A percentile compares a stretch with the other conserved stretches of the same genome.
phyloP scores from a whole-genome alignment of 2,797 vertebrate genomes.

The Heteromormyrus szaboi region DNA sequence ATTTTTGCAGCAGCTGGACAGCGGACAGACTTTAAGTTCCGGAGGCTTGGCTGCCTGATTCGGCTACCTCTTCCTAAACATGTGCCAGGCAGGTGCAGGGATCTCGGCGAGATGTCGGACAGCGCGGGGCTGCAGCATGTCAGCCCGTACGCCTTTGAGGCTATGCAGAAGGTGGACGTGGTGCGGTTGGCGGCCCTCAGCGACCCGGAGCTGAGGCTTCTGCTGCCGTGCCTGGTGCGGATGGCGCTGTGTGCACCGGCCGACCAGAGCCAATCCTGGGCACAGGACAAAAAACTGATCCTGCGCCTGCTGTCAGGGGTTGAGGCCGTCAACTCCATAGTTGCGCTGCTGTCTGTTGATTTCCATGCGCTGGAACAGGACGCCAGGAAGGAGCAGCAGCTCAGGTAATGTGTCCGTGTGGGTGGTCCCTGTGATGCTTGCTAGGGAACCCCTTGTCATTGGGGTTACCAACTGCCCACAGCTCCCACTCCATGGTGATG shows the following conservation, averaged over 20 bases:
- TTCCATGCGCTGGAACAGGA: conserved; percentile 97
- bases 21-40: not conserved
- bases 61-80: not conserved
- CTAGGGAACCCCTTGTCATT: not conserved
- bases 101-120: conserved; percentile 67
- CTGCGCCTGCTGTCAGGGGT: conserved; percentile 91
- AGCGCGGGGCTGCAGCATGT: conserved; percentile 82
- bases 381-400: conserved; percentile 92
- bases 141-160: conserved; percentile 89
- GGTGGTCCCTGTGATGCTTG: not conserved
- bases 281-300: conserved; percentile 96
- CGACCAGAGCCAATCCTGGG: conserved; percentile 94
- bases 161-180: conserved; percentile 97
- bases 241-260: conserved; percentile 97
- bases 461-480: not conserved
- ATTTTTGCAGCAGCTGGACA: not conserved
- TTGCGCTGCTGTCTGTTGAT: conserved; percentile 89
- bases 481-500: not conserved
- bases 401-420: conserved; percentile 62
- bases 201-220: conserved; percentile 84
- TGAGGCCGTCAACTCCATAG: conserved; percentile 96
- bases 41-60: not conserved
- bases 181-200: conserved; percentile 81
- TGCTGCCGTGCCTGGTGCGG: conserved; percentile 90
- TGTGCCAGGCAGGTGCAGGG: not conserved